Evolutionary conservation across 2,113 vertebrate genomes (phyloP).

Genomic region (Epinephelus cyanopodus): DNA sequence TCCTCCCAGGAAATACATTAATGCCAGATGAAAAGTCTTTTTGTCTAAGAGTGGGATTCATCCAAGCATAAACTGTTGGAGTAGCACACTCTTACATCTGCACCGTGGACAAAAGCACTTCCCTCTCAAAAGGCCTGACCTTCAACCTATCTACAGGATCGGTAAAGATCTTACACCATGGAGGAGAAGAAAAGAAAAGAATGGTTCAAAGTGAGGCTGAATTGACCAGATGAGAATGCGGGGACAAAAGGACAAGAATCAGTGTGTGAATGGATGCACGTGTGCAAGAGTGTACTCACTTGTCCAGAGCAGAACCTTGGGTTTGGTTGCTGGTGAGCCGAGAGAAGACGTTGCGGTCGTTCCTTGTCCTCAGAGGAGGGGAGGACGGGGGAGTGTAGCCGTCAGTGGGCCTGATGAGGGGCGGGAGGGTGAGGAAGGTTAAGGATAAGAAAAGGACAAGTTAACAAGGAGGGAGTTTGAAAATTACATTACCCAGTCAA

Average conservation of each 20-base stretch:
- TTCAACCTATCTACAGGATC: constrained; percentile 17
- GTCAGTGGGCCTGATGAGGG: constrained; percentile 88
- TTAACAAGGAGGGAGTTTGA: not conserved
- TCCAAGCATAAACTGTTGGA: constrained; percentile 22
- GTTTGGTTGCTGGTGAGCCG: constrained; percentile 96
- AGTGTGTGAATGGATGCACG: not conserved
- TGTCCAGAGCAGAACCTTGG: constrained; percentile 95
- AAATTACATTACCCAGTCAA: not conserved
- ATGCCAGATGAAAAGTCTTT: constrained; percentile 21
- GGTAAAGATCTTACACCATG: constrained; percentile 13
- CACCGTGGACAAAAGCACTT: constrained; percentile 37
- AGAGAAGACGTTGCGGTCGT: constrained; percentile 97
- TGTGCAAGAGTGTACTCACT: constrained; percentile 86
- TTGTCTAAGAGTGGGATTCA: constrained; percentile 11
- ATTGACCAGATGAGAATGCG: constrained; percentile 27
- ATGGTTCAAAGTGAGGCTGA: constrained; percentile 11
- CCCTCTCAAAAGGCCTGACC: constrained; percentile 49
- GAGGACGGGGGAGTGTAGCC: constrained; percentile 95
- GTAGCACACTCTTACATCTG: constrained; percentile 11
- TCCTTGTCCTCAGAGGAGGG: constrained; percentile 93
- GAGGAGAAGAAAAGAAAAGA: constrained; percentile 19
- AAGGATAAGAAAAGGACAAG: not conserved
- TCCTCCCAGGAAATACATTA: not conserved
- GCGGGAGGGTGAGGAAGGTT: not conserved
- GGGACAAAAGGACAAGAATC: constrained; percentile 12